Base-by-base conservation (phyloP, 2,888 invertebrate genomes). In the Junonia oenone region DNA sequence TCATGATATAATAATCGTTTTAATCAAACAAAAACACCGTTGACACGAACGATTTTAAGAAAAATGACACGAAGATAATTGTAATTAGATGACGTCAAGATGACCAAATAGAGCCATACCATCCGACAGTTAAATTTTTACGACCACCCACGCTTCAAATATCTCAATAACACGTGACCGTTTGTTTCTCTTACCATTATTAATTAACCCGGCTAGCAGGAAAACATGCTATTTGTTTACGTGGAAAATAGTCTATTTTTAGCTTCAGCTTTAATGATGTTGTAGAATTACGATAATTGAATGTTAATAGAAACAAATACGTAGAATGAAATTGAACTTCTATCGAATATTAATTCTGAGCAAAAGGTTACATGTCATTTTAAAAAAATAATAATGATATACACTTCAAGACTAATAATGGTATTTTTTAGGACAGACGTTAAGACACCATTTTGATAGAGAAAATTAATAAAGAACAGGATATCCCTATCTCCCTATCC, bases 41-140 rank as follows among this genome's bases (percentile, higher is more conserved):
- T 22, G 22, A 22, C 40, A 27, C 29, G 13, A 19, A 37, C 15
- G 38, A 51, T 45, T 56, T 54, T 48, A n/a, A 37, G 45, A 45
- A 57, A 55, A 61, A 61, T 47, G 50, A 55, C 46, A 35, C 52
- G 17, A 55, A 58, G 61, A 58, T 58, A 37, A 11, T 46, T 40
- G 61, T 60, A 58, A 66, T 56, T 49, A 56, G 56, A 48, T 66
- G 66, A 65, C 65, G 66, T 54, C 54, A 59, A 14, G 37, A n/a
- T 11, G 26, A 31, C 59, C 63, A 53, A 58, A 61, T 55, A 61
- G 17, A 57, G 60, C 15, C 43, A 1, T 15, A 31, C 31, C 48
- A 48, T 35, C 26, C 43, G 14, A 47, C 33, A 14, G 40, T 27
- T 13, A 11, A 40, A 19, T 43, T 43, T 45, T 45, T 47, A 37